phyloP scores from a whole-genome alignment of 2,113 vertebrate species.

The Charina bottae region DNA sequence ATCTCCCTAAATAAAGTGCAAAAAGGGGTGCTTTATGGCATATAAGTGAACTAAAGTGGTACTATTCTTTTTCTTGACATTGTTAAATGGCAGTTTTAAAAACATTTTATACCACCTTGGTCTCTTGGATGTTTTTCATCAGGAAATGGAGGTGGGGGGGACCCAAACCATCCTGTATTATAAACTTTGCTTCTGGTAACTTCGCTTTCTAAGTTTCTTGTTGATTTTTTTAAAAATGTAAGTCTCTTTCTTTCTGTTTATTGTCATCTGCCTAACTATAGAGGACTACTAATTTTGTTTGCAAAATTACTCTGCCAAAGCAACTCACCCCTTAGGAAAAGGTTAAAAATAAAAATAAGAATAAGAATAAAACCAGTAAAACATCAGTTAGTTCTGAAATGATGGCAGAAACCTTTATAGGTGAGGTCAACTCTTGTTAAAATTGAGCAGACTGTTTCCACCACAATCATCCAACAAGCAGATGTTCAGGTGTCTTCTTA shows the following conservation, averaged over 20 bases:
- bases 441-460: conserved; percentile 67
- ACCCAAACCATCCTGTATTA: neutral
- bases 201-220: neutral
- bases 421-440: conserved; percentile 65
- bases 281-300: neutral
- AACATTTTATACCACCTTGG: conserved; percentile 68
- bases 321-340: neutral
- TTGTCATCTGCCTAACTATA: neutral
- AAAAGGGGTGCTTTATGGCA: conserved; percentile 66
- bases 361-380: neutral
- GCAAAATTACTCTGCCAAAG: neutral
- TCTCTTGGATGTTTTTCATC: conserved; percentile 57
- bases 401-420: conserved; percentile 53
- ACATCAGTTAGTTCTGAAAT: neutral
- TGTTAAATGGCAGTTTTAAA: conserved; percentile 73
- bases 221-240: neutral
- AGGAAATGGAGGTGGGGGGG: conserved; percentile 12
- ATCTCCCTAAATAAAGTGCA: conserved; percentile 83
- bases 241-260: neutral
- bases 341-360: neutral
- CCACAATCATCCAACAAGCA: conserved; percentile 55
- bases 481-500: conserved; percentile 61
- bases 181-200: neutral
- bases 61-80: conserved; percentile 70
- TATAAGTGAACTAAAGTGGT: conserved; percentile 71